Base-by-base conservation (phyloP, 2,113 vertebrate species). In the Trematocara zebra region DNA sequence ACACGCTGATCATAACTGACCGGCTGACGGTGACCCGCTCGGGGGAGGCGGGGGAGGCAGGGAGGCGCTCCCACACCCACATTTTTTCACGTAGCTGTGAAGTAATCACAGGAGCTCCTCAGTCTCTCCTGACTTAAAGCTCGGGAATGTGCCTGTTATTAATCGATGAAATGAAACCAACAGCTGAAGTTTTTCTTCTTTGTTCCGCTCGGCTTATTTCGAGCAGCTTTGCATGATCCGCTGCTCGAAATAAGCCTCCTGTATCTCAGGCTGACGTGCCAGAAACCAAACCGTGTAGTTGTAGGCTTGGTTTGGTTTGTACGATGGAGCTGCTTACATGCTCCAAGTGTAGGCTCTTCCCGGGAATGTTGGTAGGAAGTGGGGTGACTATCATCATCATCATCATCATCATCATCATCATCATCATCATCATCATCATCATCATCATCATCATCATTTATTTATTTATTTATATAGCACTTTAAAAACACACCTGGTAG, bases 281-380 rank as follows among this genome's bases (percentile, higher is more conserved):
- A 33, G 56, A 59, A 59, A 31, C 14, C 56, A 33, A 59, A 2
- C 56, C 0, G 14, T 35, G 57, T 3, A 0, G 56, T 0, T 35
- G 31, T 7, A 1, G 18, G 33, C 0, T 12, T 7, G 10, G 10
- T 23, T 6, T 2, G 5, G 59, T 37, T 37, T 64, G 6, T 37
- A n/a, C 1, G 10, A 64, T 12, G 4, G 33, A 42, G 61, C 7
- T 69, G 35, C 61, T 42, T 69, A 14, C 61, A 0, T 3, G 11
- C 35, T 8, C 18, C 1, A 6, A 40, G 11, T 18, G 14, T n/a
- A 5, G 11, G 33, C 18, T 40, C 35, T 40, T 2, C 33, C 59
- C 1, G 1, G 59, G 59, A 35, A 64, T 11, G 31, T 64, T 11
- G 17, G 10, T 8, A 8, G 59, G 61, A 67, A 67, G 9, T 61